These are phyloP conservation scores for Sarcophaga peregrina DNA, from an alignment of 1,140 invertebrate species.

Conservation along the genomic window DNA sequence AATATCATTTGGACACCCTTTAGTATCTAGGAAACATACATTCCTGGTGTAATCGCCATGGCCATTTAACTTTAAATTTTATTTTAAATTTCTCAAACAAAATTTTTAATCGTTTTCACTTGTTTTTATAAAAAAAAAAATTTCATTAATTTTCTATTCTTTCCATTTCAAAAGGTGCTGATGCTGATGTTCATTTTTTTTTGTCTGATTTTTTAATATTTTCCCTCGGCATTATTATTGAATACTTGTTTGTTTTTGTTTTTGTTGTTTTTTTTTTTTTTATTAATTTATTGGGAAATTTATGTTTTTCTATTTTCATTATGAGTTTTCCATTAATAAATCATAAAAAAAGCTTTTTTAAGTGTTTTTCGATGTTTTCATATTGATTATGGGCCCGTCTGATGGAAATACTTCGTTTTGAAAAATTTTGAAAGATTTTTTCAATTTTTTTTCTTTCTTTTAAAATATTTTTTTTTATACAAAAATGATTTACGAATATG, in stretches of 20 bases:
- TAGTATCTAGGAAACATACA: no score
- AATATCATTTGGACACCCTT: no score
- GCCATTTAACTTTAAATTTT: no score
- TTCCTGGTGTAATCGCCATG: no score
- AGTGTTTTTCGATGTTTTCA: slow-evolving; percentile 6
- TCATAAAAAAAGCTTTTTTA: background rate
- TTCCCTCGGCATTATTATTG: no score
- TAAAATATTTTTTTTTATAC: no score
- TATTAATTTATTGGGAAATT: background rate
- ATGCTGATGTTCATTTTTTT: slow-evolving; percentile 3
- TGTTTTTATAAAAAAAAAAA: background rate
- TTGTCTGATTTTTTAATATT: background rate
- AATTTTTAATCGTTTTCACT: background rate
- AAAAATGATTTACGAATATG: no score
- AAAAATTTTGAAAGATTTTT: no score
- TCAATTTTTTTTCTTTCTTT: no score
- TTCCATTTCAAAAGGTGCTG: slow-evolving; percentile 14
- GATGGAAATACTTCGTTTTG: background rate
- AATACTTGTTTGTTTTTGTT: background rate
- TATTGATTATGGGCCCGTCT: background rate
- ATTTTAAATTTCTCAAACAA: no score
- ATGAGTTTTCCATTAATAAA: background rate
- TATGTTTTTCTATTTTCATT: background rate
- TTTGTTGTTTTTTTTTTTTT: no score
- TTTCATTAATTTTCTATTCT: background rate